Percentiles rank a stretch among this genome's conserved stretches.
Conservation (phyloP, 2,888 invertebrate species). For the Eristalis arbustorum region DNA sequence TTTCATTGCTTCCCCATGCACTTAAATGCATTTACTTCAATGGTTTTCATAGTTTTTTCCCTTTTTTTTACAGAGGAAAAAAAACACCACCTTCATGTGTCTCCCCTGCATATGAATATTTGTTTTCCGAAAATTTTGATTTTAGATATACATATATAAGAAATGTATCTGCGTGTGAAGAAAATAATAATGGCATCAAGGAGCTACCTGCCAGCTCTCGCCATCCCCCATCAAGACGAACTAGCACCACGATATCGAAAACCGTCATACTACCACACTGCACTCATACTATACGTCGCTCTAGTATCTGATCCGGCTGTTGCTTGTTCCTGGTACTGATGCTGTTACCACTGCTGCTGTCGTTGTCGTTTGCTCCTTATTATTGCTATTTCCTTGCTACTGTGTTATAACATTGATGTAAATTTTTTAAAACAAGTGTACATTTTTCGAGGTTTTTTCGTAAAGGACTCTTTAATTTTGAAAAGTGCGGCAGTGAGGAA, state of each 20-base stretch:
- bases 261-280: not conserved
- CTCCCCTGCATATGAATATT: constrained; percentile 9
- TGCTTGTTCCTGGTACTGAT: constrained; percentile 3
- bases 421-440: not conserved
- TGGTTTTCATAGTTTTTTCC: constrained; percentile 27
- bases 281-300: not conserved
- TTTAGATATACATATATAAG: not conserved
- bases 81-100: constrained; percentile 15
- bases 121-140: not conserved
- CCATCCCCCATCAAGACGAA: not conserved
- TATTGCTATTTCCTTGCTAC: not conserved
- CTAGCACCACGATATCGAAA: not conserved
- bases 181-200: not conserved
- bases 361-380: not conserved
- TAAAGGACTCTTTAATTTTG: not conserved
- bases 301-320: constrained; percentile 20
- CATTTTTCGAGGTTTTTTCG: not conserved
- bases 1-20: constrained; percentile 44
- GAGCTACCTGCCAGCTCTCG: not conserved
- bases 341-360: not conserved
- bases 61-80: constrained; percentile 20
- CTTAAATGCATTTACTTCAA: constrained; percentile 59
- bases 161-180: not conserved
- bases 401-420: not conserved
- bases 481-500: not conserved